Conservation (phyloP, 2,113 vertebrate species). For the Sinocyclocheilus grahami region DNA sequence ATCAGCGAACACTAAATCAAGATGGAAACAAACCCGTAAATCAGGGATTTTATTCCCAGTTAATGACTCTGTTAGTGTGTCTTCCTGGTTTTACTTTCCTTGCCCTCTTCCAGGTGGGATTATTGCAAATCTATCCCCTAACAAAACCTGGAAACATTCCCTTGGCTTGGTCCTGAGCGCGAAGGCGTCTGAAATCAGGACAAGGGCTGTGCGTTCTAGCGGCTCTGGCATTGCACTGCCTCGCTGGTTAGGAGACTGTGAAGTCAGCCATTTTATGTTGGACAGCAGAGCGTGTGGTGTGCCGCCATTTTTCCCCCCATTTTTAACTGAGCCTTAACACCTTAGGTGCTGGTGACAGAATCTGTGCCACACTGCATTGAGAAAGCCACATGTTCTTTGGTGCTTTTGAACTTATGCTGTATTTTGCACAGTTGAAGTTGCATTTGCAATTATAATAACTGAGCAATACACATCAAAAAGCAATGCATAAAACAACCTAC, state of each 20-base stretch:
- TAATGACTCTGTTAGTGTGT: not conserved
- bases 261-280: slow-evolving; percentile 85
- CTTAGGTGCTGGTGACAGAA: slow-evolving; percentile 66
- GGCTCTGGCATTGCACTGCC: slow-evolving; percentile 67
- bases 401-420: not conserved
- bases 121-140: not conserved
- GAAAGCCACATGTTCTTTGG: slow-evolving; percentile 52
- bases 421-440: slow-evolving; percentile 1
- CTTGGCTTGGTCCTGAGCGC: not conserved
- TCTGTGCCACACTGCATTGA: slow-evolving; percentile 59
- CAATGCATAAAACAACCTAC: not conserved
- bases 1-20: not conserved
- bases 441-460: slow-evolving; percentile 41
- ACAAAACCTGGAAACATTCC: not conserved
- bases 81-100: not conserved
- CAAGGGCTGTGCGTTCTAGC: slow-evolving; percentile 29
- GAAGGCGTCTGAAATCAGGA: not conserved
- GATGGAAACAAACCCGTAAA: not conserved
- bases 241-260: slow-evolving; percentile 74
- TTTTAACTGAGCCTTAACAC: slow-evolving; percentile 70
- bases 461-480: not conserved
- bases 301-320: slow-evolving; percentile 72
- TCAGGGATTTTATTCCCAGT: not conserved
- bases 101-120: slow-evolving; percentile 27
- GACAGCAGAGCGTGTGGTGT: slow-evolving; percentile 73